Evolutionary conservation across 2,888 invertebrate species (phyloP), one percentile per base, ranked within the genome.

Genomic region (Rhogogaster chlorosoma): DNA sequence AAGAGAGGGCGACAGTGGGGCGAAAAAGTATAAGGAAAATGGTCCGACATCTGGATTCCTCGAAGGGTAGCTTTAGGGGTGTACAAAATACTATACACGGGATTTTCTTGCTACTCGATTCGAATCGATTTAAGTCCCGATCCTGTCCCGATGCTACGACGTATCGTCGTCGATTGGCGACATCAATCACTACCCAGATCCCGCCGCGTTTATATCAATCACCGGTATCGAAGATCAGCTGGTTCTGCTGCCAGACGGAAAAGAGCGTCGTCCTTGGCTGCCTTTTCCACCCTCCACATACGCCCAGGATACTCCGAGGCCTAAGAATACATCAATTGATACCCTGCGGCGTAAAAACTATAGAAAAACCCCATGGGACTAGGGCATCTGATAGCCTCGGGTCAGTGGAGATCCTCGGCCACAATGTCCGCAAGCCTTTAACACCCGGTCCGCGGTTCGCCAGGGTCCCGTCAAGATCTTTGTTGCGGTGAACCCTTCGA

Each of bases 111-210:
- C 26, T 49, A 57, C 42, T 61, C 29, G 80, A 80, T 53, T 80
- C 80, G 36, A 64, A 57, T 61, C 64, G 80, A 80, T 80, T 42
- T 36, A 32, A 77, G 49, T 77, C 77, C 67, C 18, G 29, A 32
- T 67, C 32, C 32, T 32, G 32, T 26, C 61, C 61, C 2, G 61
- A 61, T 61, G 10, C 26, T 61, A 2, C 61, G 89, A 89, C 89
- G 89, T 91, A 92, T 92, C 91, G 92, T 91, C 91, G 90, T 90
- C 90, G 90, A 92, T 92, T 92, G 92, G 92, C 90, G 90, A 89
- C 92, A 92, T 92, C 92, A 91, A 92, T 92, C 92, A 92, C 90
- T 87, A 86, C 80, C 85, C 87, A 89, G 89, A 91, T 90, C 90
- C 29, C 89, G 89, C 87, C 90, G 88, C 89, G 87, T 90, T 90